Evolutionary conservation across 2,888 invertebrate species (phyloP).

Genomic region (Plebejus argus): DNA sequence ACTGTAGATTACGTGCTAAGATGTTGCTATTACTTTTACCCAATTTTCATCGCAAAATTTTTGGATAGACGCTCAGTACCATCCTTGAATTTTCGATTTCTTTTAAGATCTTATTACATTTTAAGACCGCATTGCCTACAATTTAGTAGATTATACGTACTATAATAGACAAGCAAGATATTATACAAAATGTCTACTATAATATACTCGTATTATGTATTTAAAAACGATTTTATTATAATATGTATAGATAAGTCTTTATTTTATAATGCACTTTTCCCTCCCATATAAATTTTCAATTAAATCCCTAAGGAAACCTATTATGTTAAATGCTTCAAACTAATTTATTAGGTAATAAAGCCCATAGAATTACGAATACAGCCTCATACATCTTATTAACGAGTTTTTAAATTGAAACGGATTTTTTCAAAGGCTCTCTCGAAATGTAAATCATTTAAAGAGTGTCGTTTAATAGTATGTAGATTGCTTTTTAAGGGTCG

Average conservation of each 20-base stretch:
- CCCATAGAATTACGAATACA: background rate
- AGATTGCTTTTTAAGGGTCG: conserved; percentile 6
- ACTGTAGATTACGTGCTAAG: conserved; percentile 12
- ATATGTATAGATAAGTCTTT: too few species aligned
- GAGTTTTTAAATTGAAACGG: conserved; percentile 22
- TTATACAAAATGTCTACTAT: background rate
- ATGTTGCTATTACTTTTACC: conserved; percentile 15
- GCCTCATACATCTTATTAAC: conserved; percentile 18
- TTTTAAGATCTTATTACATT: background rate
- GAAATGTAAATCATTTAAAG: conserved; percentile 20
- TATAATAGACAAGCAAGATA: background rate
- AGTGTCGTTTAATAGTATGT: conserved; percentile 17
- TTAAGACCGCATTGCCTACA: background rate
- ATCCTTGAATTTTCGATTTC: background rate
- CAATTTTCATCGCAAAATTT: conserved; percentile 10
- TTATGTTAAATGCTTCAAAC: background rate
- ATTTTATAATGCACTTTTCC: background rate
- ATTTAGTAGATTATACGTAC: background rate
- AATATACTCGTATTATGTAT: background rate
- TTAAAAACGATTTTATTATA: too few species aligned
- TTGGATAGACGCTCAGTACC: background rate
- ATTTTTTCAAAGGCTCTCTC: background rate
- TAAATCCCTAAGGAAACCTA: background rate
- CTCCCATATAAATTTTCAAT: background rate
- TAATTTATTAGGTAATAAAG: conserved; percentile 5